Conservation (phyloP, 1,140 invertebrate species). For the Tetramorium alpestre region DNA sequence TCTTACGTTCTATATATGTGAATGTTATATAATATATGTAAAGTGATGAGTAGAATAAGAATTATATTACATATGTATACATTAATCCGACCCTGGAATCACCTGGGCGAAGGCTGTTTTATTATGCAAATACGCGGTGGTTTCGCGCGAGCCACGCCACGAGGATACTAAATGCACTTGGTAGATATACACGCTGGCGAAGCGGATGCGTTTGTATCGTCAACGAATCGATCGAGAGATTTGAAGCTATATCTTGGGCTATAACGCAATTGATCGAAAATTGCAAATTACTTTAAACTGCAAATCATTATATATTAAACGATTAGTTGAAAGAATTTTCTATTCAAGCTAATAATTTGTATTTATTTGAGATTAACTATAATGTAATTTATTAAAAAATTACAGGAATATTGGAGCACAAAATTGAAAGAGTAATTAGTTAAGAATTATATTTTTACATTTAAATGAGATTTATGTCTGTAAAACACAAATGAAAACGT, state of each 20-base stretch:
- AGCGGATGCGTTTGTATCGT: slow-evolving; percentile 40
- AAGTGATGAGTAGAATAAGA: slow-evolving; percentile 1
- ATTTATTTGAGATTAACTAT: background rate
- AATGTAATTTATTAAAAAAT: background rate
- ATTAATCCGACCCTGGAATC: slow-evolving; percentile 60
- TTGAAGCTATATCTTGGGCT: slow-evolving; percentile 8
- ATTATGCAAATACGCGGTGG: slow-evolving; percentile 79
- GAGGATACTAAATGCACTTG: slow-evolving; percentile 66
- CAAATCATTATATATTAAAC: background rate
- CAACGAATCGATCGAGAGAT: slow-evolving; percentile 44
- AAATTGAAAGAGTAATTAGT: background rate
- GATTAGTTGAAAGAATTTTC: background rate
- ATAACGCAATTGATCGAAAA: slow-evolving; percentile 6
- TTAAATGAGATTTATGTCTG: background rate
- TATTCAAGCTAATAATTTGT: background rate
- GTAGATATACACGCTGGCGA: slow-evolving; percentile 42
- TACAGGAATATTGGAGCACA: background rate
- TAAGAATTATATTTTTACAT: too few relatives aligned
- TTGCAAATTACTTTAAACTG: slow-evolving; percentile 14
- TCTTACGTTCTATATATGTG: background rate
- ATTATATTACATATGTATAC: background rate
- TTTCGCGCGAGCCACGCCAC: slow-evolving; percentile 69
- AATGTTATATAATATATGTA: background rate
- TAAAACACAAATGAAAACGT: slow-evolving; percentile 1
- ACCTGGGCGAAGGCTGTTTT: slow-evolving; percentile 77